Conservation (phyloP, 2,888 invertebrate genomes). For the Macrosiphum euphorbiae region DNA sequence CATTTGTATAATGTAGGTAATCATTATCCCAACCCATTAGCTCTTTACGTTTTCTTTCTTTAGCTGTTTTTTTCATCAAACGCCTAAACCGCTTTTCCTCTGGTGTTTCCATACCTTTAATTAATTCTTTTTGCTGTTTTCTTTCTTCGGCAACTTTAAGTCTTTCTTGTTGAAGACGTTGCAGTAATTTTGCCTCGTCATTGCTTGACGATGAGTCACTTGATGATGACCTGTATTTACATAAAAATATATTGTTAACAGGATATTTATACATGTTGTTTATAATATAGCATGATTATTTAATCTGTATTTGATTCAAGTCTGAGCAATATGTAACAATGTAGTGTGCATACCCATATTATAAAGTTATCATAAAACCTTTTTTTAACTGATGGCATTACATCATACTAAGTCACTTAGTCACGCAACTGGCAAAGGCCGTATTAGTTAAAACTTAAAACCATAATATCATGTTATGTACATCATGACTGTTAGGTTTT, state of each 20-base stretch:
- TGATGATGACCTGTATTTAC: constrained; percentile 62
- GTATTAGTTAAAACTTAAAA: neutral
- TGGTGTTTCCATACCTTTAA: constrained; percentile 93
- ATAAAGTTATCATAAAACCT: neutral
- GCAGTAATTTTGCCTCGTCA: constrained; percentile 77
- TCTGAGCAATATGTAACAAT: neutral
- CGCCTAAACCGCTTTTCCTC: constrained; percentile 92
- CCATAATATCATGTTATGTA: neutral
- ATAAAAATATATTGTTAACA: neutral
- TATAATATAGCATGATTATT: neutral
- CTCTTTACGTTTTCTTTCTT: constrained; percentile 88
- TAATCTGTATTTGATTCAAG: neutral
- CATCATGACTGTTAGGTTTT: neutral
- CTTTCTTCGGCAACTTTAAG: constrained; percentile 77
- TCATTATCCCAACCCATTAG: constrained; percentile 98
- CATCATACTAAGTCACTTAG: neutral
- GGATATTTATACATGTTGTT: neutral
- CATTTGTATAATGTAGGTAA: constrained; percentile 96
- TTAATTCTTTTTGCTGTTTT: constrained; percentile 79
- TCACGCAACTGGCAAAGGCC: neutral
- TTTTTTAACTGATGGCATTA: neutral
- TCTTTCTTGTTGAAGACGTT: constrained; percentile 81
- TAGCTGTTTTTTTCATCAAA: constrained; percentile 90
- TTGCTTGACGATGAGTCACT: constrained; percentile 70
- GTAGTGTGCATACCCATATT: neutral